These are phyloP conservation scores for Alcis repandata DNA, from an alignment of 2,888 invertebrate species.

Conservation along the genomic window DNA sequence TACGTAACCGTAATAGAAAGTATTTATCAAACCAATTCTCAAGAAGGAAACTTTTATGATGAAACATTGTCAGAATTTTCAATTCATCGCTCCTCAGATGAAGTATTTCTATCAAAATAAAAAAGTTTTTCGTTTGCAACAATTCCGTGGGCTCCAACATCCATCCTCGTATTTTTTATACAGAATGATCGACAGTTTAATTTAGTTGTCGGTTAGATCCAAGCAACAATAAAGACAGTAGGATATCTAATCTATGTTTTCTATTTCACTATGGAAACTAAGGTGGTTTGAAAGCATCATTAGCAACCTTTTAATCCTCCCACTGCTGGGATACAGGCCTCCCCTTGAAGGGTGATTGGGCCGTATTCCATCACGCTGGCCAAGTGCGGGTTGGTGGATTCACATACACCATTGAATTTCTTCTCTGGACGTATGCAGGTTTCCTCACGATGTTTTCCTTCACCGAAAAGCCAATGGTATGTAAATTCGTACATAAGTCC, in stretches of 20 bases:
- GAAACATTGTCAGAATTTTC: constrained; percentile 9
- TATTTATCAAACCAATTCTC: not conserved
- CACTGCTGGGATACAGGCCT: too few relatives aligned
- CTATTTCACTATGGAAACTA: not conserved
- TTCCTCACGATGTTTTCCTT: too few relatives aligned
- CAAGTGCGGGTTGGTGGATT: too few relatives aligned
- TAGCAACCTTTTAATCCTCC: too few relatives aligned
- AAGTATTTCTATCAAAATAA: constrained; percentile 32
- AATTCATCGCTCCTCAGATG: constrained; percentile 25
- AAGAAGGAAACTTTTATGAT: constrained; percentile 11
- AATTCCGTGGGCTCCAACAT: constrained; percentile 25
- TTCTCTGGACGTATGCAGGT: too few relatives aligned
- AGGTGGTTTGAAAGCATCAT: too few relatives aligned
- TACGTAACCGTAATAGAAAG: not conserved
- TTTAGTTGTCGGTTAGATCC: constrained; percentile 42
- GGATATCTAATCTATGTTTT: constrained; percentile 2
- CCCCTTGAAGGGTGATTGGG: too few relatives aligned
- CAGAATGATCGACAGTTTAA: constrained; percentile 50
- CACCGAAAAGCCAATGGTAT: too few relatives aligned
- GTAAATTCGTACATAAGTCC: too few relatives aligned
- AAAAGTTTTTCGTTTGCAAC: constrained; percentile 35
- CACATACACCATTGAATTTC: too few relatives aligned
- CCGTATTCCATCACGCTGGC: too few relatives aligned
- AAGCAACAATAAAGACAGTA: constrained; percentile 23
- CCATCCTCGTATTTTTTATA: constrained; percentile 44